These are phyloP conservation scores for Drosophila acutilabella DNA, from an alignment of 2,888 invertebrate species.

Conservation along the genomic window DNA sequence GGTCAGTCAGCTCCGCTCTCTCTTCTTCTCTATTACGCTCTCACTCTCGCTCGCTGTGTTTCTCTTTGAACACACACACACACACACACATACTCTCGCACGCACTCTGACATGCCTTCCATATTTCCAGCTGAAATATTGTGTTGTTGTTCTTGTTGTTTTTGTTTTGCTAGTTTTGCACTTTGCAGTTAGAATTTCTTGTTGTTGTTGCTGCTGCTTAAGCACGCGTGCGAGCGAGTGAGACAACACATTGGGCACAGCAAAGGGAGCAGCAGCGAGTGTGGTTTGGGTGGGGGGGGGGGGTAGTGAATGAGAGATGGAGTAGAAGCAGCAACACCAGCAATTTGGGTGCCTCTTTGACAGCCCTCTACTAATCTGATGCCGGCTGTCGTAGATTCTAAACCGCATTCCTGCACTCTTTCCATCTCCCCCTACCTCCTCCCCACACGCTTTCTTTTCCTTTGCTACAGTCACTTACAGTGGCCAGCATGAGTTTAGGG, in stretches of 20 bases:
- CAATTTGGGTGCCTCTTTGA: conserved; percentile 33
- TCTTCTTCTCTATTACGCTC: neutral
- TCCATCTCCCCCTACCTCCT: neutral
- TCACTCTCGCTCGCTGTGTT: neutral
- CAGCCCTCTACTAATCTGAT: conserved; percentile 57
- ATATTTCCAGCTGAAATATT: conserved; percentile 78
- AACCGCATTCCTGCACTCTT: neutral
- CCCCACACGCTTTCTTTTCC: neutral
- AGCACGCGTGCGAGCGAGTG: conserved; percentile 52
- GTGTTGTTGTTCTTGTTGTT: conserved; percentile 43
- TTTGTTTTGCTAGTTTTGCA: conserved; percentile 63
- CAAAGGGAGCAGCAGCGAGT: neutral
- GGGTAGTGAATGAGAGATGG: neutral
- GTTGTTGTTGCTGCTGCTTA: conserved; percentile 29
- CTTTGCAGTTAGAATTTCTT: conserved; percentile 34
- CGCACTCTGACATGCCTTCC: conserved; percentile 53
- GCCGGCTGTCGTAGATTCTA: conserved; percentile 38
- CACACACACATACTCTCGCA: conserved; percentile 8
- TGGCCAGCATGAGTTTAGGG: conserved; percentile 21
- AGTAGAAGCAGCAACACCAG: neutral
- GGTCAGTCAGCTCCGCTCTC: conserved; percentile 40
- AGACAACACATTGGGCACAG: conserved; percentile 38
- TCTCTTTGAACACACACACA: conserved; percentile 4
- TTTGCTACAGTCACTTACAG: conserved; percentile 15
- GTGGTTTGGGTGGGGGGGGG: neutral